Conservation (phyloP, 2,888 invertebrate genomes). For the Limnephilus marmoratus region DNA sequence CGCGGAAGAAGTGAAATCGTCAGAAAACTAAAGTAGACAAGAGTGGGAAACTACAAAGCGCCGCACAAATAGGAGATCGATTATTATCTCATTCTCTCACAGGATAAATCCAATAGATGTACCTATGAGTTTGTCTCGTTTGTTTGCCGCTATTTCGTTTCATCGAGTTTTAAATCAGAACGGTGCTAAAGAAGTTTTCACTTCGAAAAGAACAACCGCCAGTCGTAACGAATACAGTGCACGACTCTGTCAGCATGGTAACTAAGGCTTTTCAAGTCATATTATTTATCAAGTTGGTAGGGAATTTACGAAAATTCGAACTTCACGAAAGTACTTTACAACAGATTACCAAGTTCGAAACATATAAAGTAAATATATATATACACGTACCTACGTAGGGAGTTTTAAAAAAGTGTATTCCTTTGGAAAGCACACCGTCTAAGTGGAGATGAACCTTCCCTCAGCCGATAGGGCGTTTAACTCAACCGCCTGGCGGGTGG, state of each 20-base stretch:
- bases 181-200: no score
- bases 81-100: no score
- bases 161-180: no score
- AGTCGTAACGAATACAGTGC: neutral
- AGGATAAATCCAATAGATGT: no score
- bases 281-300: neutral
- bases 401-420: neutral
- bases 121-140: no score
- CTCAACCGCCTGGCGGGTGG: neutral
- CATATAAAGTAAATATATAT: neutral
- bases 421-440: neutral
- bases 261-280: neutral
- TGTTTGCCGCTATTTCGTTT: no score
- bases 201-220: neutral
- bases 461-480: neutral
- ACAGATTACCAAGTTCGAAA: neutral
- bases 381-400: neutral
- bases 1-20: no score
- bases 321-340: neutral
- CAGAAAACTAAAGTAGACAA: no score
- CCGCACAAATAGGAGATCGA: no score
- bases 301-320: neutral
- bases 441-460: neutral
- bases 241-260: neutral
- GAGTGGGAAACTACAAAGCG: no score